Percentiles rank a stretch among this genome's conserved stretches.
Evolutionary conservation across 2,888 invertebrate genomes (phyloP).

Genomic region (Agonopterix arenella): DNA sequence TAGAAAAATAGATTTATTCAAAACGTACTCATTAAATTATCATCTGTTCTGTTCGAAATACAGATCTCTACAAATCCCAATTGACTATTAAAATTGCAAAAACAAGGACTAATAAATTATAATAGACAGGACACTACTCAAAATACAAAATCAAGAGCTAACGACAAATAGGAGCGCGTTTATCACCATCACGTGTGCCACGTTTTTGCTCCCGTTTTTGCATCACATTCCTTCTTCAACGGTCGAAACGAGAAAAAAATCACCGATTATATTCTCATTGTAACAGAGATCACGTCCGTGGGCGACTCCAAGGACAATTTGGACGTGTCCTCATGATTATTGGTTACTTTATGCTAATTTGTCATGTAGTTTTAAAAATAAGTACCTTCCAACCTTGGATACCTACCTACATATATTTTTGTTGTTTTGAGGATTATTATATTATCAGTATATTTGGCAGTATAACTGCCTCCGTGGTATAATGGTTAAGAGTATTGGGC

Average conservation of each 20-base stretch:
- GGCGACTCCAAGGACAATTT: slow-evolving; percentile 22
- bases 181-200: slow-evolving; percentile 35
- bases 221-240: slow-evolving; percentile 36
- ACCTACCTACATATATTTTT: no score
- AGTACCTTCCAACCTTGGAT: no score
- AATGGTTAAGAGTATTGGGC: no score
- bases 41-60: not conserved
- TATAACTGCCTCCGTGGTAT: no score
- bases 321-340: slow-evolving; percentile 6
- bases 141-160: not conserved
- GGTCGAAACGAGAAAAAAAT: slow-evolving; percentile 29
- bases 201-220: slow-evolving; percentile 38
- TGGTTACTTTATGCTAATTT: not conserved
- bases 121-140: not conserved
- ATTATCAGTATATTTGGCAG: no score
- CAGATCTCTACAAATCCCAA: no score
- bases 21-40: no score
- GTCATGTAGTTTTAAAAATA: no score
- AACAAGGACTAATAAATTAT: no score
- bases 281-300: slow-evolving; percentile 34
- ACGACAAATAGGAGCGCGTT: not conserved
- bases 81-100: no score
- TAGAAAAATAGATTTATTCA: no score
- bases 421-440: no score
- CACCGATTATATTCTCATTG: slow-evolving; percentile 34